Conservation (phyloP, 2,113 vertebrate genomes). For the Anarhynchus alexandrinus region DNA sequence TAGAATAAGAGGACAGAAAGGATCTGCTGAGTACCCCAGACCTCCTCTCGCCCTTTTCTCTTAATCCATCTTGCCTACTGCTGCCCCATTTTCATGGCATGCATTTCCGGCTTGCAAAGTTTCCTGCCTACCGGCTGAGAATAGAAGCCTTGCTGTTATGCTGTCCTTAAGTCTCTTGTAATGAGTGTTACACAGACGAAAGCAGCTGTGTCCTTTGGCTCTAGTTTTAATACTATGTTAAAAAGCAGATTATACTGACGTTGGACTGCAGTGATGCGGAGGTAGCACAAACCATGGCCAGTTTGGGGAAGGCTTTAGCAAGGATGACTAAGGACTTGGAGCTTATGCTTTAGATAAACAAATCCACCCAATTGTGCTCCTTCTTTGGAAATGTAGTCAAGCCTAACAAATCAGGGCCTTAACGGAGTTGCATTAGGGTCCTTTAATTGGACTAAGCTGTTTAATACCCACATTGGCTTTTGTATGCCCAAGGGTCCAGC, state of each 20-base stretch:
- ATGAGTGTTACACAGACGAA: constrained; percentile 36
- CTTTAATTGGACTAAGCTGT: constrained; percentile 67
- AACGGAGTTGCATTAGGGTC: not conserved
- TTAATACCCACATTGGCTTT: constrained; percentile 30
- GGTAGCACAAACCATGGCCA: constrained; percentile 16
- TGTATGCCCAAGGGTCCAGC: not conserved
- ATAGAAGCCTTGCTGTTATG: constrained; percentile 51
- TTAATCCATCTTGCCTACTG: not conserved
- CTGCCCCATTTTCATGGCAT: constrained; percentile 23
- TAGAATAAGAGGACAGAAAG: not conserved
- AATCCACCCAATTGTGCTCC: constrained; percentile 50
- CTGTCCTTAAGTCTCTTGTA: constrained; percentile 49
- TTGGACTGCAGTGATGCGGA: not conserved
- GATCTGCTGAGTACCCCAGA: not conserved
- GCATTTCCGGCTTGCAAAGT: constrained; percentile 40
- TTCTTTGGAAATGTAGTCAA: constrained; percentile 31
- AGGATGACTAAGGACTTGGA: constrained; percentile 55
- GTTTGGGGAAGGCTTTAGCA: constrained; percentile 42
- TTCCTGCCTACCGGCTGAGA: constrained; percentile 20
- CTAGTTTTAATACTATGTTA: constrained; percentile 52
- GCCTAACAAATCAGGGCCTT: constrained; percentile 43
- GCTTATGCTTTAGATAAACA: constrained; percentile 52
- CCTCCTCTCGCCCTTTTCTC: not conserved
- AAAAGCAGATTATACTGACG: constrained; percentile 56
- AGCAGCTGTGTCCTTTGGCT: constrained; percentile 61